Evolutionary conservation across 2,888 invertebrate genomes (phyloP), one percentile per base, ranked within the genome.

Genomic region (Trissoscelio sp.): DNA sequence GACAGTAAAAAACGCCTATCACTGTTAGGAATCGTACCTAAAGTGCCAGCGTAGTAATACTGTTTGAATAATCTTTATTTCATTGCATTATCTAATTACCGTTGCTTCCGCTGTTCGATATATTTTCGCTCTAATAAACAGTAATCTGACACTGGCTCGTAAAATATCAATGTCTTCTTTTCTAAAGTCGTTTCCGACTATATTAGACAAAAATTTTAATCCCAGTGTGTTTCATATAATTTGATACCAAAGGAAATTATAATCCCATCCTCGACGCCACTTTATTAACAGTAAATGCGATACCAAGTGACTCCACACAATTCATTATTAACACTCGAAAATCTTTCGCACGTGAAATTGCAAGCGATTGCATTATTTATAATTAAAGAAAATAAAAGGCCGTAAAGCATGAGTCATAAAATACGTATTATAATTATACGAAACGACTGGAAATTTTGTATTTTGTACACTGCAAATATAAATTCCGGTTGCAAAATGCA

Each of bases 41-140:
- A 5, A 18, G 57, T 34, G 34, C 37, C 37, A 44, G 18, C 16
- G 1, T 9, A 46, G 44, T 44, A 55, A 31, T 14, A 57, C 11
- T 55, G 67, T 57, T 51, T 51, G 48, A 60, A 72, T 58, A 72
- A 58, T 72, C 14, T 57, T 51, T 60, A 37, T 60, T 39, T 31
- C 51, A 53, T 42, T 51, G 72, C 51, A 72, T 72, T 72, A 72
- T 72, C 62, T 72, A 72, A 72, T 72, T 72, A 62, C 72, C 72
- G 72, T 72, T 58, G 77, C 53, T 77, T 69, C 69, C 62, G 77
- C 62, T 77, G 77, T 77, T 77, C 77, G 77, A 69, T 62, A 62
- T 69, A 62, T 77, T 69, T 64, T 48, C 69, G 77, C 77, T 69
- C 77, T 77, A 62, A 78, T 78, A 78, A 78, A 60, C 77, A 77